Percentiles rank a stretch among this genome's conserved stretches.
Conservation (phyloP, 2,113 vertebrate species). For the Rhinoptilus africanus region DNA sequence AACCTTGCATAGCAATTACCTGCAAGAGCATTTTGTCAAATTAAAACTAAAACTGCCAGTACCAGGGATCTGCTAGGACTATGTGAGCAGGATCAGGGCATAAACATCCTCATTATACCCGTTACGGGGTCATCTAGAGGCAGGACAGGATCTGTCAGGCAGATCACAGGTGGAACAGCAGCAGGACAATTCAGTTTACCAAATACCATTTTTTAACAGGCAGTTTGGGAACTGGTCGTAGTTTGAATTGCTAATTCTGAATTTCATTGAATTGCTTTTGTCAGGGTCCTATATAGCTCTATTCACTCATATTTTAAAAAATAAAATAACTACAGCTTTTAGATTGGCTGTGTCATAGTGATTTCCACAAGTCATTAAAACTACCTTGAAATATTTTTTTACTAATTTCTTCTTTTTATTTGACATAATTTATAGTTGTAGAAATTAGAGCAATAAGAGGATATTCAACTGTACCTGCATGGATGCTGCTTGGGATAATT, state of each 20-base stretch:
- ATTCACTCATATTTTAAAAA: not conserved
- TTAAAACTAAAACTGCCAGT: not conserved
- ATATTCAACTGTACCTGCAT: not conserved
- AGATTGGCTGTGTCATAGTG: not conserved
- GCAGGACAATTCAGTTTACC: not conserved
- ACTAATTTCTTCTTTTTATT: not conserved
- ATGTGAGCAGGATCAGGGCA: not conserved
- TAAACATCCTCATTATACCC: not conserved
- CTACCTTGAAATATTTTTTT: slow-evolving; percentile 28
- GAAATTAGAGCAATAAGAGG: slow-evolving; percentile 13
- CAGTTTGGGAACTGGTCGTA: not conserved
- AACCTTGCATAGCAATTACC: not conserved
- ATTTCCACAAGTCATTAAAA: not conserved
- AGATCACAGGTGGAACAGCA: not conserved
- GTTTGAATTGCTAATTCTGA: not conserved
- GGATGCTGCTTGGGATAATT: not conserved
- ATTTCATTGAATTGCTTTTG: not conserved
- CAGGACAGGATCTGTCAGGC: not conserved
- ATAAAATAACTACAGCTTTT: slow-evolving; percentile 19
- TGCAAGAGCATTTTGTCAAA: not conserved
- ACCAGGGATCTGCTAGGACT: not conserved
- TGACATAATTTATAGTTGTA: not conserved
- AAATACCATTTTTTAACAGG: not conserved
- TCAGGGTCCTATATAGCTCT: not conserved
- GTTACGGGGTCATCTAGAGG: not conserved